phyloP scores from a whole-genome alignment of 2,888 invertebrate species.

The Drosophila gaucha region DNA sequence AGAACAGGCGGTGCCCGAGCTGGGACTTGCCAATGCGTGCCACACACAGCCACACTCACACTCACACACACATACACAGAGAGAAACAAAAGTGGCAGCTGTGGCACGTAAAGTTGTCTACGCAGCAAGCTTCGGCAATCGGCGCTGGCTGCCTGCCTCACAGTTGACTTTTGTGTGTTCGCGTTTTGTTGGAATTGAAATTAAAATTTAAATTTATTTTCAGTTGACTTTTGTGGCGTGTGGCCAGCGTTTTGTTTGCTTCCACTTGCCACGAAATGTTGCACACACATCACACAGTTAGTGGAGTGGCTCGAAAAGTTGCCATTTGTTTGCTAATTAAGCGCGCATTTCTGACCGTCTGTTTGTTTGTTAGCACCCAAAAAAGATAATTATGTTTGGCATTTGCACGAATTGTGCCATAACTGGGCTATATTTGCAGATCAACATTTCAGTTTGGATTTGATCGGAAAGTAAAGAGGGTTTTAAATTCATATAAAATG shows the following conservation, averaged over 20 bases:
- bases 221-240: conserved; percentile 63
- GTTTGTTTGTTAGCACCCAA: neutral
- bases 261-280: conserved; percentile 16
- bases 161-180: conserved; percentile 62
- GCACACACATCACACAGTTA: conserved; percentile 13
- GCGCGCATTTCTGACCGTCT: conserved; percentile 23
- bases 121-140: conserved; percentile 56
- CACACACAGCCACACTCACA: conserved; percentile 28
- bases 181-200: conserved; percentile 67
- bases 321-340: conserved; percentile 45
- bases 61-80: conserved; percentile 11
- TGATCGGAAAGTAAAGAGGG: too few relatives aligned
- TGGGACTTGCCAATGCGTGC: conserved; percentile 55
- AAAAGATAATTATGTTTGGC: neutral
- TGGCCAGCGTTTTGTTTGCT: conserved; percentile 41
- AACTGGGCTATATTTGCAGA: neutral
- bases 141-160: conserved; percentile 24
- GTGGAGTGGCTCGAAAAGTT: conserved; percentile 9
- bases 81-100: conserved; percentile 43
- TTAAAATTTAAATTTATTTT: conserved; percentile 79
- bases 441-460: neutral
- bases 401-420: neutral
- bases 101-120: conserved; percentile 67
- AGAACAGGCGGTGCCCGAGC: conserved; percentile 27
- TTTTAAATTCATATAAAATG: too few relatives aligned